Conservation (phyloP, 2,113 vertebrate genomes). For the Procapra przewalskii region DNA sequence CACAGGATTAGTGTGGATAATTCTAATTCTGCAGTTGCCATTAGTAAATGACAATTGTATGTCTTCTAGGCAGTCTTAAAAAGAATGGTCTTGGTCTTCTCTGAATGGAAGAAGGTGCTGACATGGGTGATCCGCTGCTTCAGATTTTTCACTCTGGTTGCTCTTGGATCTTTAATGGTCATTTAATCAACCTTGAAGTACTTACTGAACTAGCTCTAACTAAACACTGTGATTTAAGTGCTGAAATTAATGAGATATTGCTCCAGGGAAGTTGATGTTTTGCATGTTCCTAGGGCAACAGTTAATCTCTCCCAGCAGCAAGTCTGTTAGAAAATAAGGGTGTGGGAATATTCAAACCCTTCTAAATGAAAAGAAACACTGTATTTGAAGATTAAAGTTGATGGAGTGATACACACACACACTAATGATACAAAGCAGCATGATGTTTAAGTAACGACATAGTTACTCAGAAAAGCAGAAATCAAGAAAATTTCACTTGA, state of each 20-base stretch:
- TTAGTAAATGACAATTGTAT: background rate
- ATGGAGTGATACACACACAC: background rate
- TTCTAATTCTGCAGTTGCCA: background rate
- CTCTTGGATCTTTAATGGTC: conserved; percentile 26
- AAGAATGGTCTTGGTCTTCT: background rate
- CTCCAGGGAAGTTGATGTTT: conserved; percentile 67
- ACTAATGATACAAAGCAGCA: background rate
- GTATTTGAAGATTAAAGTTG: background rate
- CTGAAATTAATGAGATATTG: conserved; percentile 40
- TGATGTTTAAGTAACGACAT: background rate
- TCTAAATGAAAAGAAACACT: conserved; percentile 24
- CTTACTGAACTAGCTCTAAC: conserved; percentile 52
- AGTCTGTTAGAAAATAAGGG: conserved; percentile 57
- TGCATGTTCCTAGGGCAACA: conserved; percentile 74
- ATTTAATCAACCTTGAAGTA: conserved; percentile 63
- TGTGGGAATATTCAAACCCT: background rate
- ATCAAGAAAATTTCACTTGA: background rate
- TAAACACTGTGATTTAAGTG: conserved; percentile 67
- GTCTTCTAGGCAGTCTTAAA: background rate
- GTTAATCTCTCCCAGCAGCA: conserved; percentile 62
- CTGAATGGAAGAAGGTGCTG: background rate
- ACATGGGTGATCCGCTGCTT: background rate
- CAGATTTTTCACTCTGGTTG: background rate
- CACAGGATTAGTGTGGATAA: background rate
- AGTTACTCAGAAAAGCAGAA: background rate